Percentiles rank a stretch among this genome's conserved stretches.
phyloP scores from a whole-genome alignment of 2,888 invertebrate genomes.

The Torymus tubicola region DNA sequence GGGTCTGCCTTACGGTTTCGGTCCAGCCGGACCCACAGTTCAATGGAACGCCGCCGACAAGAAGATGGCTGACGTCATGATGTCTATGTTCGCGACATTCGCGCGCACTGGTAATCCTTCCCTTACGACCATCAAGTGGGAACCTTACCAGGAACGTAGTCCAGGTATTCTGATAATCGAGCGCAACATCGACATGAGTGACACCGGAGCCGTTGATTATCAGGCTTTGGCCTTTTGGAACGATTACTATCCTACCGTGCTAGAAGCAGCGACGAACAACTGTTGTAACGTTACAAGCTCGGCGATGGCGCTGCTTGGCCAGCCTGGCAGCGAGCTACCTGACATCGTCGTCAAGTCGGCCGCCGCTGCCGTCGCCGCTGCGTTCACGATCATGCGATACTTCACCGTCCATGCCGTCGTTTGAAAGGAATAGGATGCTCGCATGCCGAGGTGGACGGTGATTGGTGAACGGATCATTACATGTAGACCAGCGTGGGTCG shows the following conservation, averaged over 20 bases:
- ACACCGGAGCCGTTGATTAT: conserved; percentile 83
- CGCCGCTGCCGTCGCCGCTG: background rate
- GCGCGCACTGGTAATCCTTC: conserved; percentile 83
- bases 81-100: conserved; percentile 89
- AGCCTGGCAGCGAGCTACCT: background rate
- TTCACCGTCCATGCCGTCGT: no score
- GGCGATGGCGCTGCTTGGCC: background rate
- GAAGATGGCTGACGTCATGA: conserved; percentile 86
- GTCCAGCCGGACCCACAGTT: conserved; percentile 66
- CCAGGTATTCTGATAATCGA: conserved; percentile 85
- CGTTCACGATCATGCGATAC: background rate
- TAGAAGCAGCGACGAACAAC: conserved; percentile 82
- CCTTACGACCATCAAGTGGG: conserved; percentile 84
- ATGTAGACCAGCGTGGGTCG: no score
- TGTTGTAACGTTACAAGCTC: conserved; percentile 82
- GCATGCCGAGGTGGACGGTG: no score
- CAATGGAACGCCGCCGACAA: conserved; percentile 89
- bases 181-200: conserved; percentile 87
- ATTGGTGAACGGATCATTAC: no score
- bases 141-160: conserved; percentile 81
- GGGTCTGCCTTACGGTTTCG: conserved; percentile 83
- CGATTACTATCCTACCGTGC: conserved; percentile 87
- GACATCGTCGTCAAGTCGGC: background rate
- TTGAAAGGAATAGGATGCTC: no score
- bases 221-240: conserved; percentile 91